A percentile compares a stretch with the other conserved stretches of the same genome.
These are phyloP conservation scores for Trichonephila clavata DNA, from an alignment of 1,140 invertebrate genomes.

Conservation along the genomic window DNA sequence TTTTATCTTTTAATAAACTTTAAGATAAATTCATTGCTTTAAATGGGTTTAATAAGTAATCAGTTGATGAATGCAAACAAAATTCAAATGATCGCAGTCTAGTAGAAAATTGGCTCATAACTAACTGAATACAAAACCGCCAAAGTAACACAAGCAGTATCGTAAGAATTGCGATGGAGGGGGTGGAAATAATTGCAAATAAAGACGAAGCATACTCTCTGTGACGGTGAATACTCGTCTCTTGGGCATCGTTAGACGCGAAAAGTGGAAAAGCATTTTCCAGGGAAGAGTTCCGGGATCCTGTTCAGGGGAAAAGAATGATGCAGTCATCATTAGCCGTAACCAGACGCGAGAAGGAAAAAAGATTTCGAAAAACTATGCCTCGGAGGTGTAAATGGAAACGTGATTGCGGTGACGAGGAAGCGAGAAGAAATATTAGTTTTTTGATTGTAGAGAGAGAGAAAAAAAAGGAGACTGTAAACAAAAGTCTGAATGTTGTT, in stretches of 20 bases:
- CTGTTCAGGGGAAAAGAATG: background rate
- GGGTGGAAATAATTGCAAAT: background rate
- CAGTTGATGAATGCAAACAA: no score
- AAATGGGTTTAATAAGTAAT: no score
- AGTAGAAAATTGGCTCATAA: no score
- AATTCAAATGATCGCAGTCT: no score
- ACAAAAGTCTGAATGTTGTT: no score
- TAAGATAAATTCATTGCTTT: no score
- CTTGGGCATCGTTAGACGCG: background rate
- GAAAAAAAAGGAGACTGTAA: background rate
- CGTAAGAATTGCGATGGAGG: no score
- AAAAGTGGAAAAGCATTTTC: constrained; percentile 5
- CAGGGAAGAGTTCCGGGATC: background rate
- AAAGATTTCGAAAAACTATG: background rate
- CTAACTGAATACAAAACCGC: no score
- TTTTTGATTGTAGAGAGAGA: background rate
- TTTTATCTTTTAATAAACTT: no score
- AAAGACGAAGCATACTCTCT: background rate
- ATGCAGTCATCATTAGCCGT: constrained; percentile 10
- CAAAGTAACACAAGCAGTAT: no score
- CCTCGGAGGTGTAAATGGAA: background rate
- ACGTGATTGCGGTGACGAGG: background rate
- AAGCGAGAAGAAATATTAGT: background rate
- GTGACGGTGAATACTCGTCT: background rate
- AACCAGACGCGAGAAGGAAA: background rate